Base-by-base conservation (phyloP, 2,888 invertebrate genomes). In the Phytoseiulus persimilis region DNA sequence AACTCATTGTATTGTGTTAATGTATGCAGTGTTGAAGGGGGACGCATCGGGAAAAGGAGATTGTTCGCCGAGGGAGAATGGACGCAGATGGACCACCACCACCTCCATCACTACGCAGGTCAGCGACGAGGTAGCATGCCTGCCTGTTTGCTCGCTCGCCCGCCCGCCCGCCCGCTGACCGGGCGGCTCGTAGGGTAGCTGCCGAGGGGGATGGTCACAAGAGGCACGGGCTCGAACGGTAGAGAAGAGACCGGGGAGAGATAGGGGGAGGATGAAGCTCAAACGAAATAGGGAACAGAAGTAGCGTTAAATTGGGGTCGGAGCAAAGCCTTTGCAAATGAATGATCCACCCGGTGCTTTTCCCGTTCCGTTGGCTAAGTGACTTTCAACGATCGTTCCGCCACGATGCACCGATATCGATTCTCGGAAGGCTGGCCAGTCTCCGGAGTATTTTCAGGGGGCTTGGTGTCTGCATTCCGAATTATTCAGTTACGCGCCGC, bases 1-100 rank as follows among this genome's bases (percentile, higher is more conserved):
- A 65, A 65, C 65, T 65, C 65, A 65, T 65, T 65, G 65, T 65
- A 65, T 65, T 65, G 65, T 65, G 65, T 65, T 65, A 65, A 65
- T 65, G 65, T 65, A 65, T 65, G 18, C 65, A 65, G 23, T 14
- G 9, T 23, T 18, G 65, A 65, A 23, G 65, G 65, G 65, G 65
- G 18, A 65, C 65, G 65, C 65, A 65, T 65, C 18, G 65, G 65
- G 65, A 65, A 65, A 65, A 65, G 28, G 65, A 65, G 65, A 65
- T 65, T 65, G 65, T 65, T 65, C 65, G 65, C 18, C 65, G 65
- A 65, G 65, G 65, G 65, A 65, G 65, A 65, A 65, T 14, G 28
- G 65, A 65, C 65, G 23, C 65, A 65, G 65, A 65, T 65, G 65
- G 65, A 65, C 65, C 65, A 65, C 65, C 65, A 65, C 65, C 65